Conservation (phyloP, 2,113 vertebrate species). For the Rhegmatorhina hoffmannsi region DNA sequence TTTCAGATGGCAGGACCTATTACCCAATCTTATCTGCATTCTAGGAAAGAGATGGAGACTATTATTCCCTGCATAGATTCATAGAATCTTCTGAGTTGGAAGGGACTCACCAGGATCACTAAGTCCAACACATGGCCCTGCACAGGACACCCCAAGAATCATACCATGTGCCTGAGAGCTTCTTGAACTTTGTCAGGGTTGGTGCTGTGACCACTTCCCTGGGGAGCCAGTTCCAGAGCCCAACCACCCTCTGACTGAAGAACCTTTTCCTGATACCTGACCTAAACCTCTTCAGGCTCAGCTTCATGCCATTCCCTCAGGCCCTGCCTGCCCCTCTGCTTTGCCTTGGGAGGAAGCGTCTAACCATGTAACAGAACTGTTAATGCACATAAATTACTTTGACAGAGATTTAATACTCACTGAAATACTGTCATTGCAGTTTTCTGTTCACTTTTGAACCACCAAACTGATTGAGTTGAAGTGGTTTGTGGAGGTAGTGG, state of each 20-base stretch:
- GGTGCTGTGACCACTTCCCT: neutral
- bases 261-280: neutral
- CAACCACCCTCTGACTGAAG: neutral
- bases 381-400: neutral
- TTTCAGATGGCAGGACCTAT: neutral
- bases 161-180: neutral
- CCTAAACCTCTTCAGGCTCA: neutral
- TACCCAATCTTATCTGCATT: neutral
- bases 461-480: neutral
- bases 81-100: neutral
- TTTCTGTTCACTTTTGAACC: neutral
- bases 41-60: neutral
- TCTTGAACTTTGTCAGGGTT: neutral
- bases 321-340: neutral
- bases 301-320: fast-evolving
- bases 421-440: neutral
- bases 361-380: neutral
- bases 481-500: fast-evolving
- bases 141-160: neutral
- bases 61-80: neutral
- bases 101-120: neutral
- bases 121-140: neutral
- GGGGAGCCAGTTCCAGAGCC: neutral
- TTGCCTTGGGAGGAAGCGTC: neutral
- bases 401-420: neutral